Percentiles rank a stretch among this genome's conserved stretches.
Evolutionary conservation across 2,797 vertebrate species (phyloP).

Genomic region (Babyrousa celebensis): DNA sequence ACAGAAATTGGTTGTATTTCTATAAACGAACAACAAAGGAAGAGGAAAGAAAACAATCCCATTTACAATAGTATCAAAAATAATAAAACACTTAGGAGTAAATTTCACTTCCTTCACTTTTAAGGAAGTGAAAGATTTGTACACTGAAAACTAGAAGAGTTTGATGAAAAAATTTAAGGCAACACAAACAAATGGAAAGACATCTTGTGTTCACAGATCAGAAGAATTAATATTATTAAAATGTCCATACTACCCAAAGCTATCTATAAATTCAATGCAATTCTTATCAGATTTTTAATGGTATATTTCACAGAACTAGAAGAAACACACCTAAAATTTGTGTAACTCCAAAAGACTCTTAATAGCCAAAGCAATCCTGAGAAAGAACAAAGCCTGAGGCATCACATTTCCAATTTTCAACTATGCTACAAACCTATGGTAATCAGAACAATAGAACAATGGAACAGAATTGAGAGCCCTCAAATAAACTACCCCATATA

Average conservation of each 20-base stretch:
- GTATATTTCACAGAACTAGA: neutral
- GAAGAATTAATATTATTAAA: constrained; percentile 26
- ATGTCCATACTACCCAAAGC: neutral
- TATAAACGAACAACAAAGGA: neutral
- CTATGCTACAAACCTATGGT: neutral
- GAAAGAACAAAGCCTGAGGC: neutral
- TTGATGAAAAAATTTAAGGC: neutral
- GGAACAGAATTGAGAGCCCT: neutral
- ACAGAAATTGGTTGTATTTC: neutral
- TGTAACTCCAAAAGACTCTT: neutral
- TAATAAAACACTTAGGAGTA: neutral
- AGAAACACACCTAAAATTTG: neutral
- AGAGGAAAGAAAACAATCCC: neutral
- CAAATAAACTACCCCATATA: neutral
- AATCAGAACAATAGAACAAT: neutral
- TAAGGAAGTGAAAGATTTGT: constrained; percentile 1
- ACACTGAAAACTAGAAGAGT: neutral
- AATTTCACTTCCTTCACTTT: neutral
- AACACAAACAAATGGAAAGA: neutral
- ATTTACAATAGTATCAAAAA: constrained; percentile 13
- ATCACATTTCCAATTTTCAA: neutral
- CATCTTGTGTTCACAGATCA: neutral
- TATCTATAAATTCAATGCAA: neutral
- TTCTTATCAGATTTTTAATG: neutral
- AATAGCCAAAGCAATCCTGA: neutral